Evolutionary conservation across 2,113 vertebrate genomes (phyloP).

Genomic region (Neotoma lepida): DNA sequence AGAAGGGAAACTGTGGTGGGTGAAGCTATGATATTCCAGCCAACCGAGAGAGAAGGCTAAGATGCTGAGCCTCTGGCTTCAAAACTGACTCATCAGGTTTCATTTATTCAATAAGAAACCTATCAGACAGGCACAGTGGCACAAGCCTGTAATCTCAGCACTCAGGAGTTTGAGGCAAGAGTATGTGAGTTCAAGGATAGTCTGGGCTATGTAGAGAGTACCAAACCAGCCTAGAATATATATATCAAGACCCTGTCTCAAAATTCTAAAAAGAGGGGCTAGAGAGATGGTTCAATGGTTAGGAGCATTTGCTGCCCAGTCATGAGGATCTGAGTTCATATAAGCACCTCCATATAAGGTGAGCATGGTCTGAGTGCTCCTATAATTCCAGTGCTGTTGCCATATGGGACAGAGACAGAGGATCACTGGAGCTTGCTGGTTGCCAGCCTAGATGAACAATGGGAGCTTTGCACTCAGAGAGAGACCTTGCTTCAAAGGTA

Average conservation of each 20-base stretch:
- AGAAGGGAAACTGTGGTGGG: background rate
- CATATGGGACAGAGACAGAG: background rate
- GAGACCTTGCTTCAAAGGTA: background rate
- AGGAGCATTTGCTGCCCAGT: background rate
- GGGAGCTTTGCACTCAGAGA: background rate
- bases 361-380: background rate
- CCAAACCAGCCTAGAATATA: background rate
- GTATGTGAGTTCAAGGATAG: background rate
- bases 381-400: background rate
- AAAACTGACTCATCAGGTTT: conserved; percentile 35
- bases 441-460: background rate
- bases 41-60: background rate
- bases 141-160: background rate
- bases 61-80: conserved; percentile 50
- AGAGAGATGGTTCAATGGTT: background rate
- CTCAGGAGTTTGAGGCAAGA: background rate
- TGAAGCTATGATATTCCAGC: background rate
- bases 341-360: background rate
- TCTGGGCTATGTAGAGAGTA: background rate
- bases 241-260: background rate
- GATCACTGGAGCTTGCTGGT: background rate
- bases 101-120: conserved; percentile 45
- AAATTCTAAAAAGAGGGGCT: background rate
- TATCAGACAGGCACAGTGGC: background rate
- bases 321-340: background rate